Base-by-base conservation (phyloP, 2,797 vertebrate genomes). In the Hipposideros larvatus region DNA sequence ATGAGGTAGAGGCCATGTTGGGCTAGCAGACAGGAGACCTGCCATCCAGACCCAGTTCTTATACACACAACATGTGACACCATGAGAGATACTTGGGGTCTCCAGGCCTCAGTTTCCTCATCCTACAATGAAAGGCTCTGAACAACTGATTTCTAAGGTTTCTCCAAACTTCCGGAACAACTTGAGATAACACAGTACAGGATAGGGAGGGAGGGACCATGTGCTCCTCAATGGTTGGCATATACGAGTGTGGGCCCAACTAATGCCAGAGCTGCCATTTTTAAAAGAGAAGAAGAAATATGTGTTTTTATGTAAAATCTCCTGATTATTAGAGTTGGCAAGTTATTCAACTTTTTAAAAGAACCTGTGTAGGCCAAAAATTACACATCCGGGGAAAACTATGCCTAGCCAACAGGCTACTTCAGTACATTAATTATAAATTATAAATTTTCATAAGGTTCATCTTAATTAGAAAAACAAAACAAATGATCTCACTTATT, bases 271-370 rank as follows among this genome's bases (percentile, higher is more conserved):
- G 43, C 13, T 70, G 79, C 48, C 90, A 86, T 77, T 77, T 86
- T 93, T 59, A 34, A 86, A 78, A 91, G 19, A 95, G 53, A 96
- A 87, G 82, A 78, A 96, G 66, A 84, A 59, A 91, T 63, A 75
- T 41, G 26, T 55, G 31, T 85, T 94, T 78, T 84, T n/a, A 55
- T 41, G 41, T 89, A 87, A 93, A 89, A 92, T 82, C 37, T 91
- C 41, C 41, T 51, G 88, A 77, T 59, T 77, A 90, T 93, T 87
- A 94, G 63, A 88, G 34, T 87, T 96, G 84, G 59, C 70, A 96
- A 93, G 57, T 82, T 88, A 92, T 93, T 90, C 24, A 65, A 6
- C 28, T 96, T 91, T 94, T 80, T 74, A 90, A 93, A 91, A 92
- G 46, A 57, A 85, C 0, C 55, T 19, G 37, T 65, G 51, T 73